Evolutionary conservation across 2,113 vertebrate species (phyloP), one percentile per base, ranked within the genome.

Genomic region (Centropristis striata): DNA sequence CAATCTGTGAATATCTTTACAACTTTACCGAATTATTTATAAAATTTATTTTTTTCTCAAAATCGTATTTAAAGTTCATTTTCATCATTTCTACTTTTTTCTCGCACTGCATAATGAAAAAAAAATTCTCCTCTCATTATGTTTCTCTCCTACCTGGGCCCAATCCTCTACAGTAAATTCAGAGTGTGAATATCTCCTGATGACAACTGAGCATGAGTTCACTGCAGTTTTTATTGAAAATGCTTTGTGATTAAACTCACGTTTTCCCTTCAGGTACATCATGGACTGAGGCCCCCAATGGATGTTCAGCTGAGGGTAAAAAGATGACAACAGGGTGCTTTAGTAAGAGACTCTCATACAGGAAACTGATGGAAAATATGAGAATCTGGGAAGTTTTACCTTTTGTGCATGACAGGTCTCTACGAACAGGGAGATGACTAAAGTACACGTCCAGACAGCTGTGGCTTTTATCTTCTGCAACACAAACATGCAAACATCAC

Each of bases 271-370:
- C 51, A 95, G 65, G 71, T 95, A 95, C 89, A 95, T 93, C 95
- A 95, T 95, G 68, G 95, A 95, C 89, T 95, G 95, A 53, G 95
- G 95, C 21, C 94, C 89, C 95, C 95, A 95, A 90, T 93, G 93
- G 71, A 87, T 5, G 13, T 84, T 83, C 20, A 72, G 80, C 83
- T 88, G 69, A 72, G 68, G 23, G 55, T 20, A 82, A 74, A n/a
- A 15, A 54, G 9, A 86, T 0, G 18, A 63, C 4, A 15, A 2
- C 11, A 55, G 21, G 36, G 23, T 21, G 32, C 0, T 46, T 13
- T 23, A 28, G 32, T 57, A 8, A 21, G 21, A 36, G 1, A 8
- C 0, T n/a, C 44, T 7, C 15, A 42, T 4, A 36, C 18, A 67
- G 51, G 14, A 55, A 61, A 36, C 4, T 8, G 21, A 0, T 9